These are phyloP conservation scores for Falco punctatus DNA, from an alignment of 2,113 vertebrate genomes.

Conservation along the genomic window DNA sequence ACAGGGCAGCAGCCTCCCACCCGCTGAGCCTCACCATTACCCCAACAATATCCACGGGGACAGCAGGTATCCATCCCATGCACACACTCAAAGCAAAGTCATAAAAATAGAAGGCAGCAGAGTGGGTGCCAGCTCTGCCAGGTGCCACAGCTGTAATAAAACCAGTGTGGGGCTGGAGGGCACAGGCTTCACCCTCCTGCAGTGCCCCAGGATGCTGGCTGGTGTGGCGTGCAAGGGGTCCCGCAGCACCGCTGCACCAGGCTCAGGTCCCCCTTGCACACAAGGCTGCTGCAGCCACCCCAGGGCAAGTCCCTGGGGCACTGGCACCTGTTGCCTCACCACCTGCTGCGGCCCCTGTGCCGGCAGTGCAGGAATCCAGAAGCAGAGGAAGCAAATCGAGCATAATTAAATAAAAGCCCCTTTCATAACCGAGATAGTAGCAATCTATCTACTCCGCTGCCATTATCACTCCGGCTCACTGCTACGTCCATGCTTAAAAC, in stretches of 20 bases:
- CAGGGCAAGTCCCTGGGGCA: accelerated
- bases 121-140: background rate
- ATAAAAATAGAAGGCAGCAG: background rate
- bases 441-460: background rate
- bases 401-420: background rate
- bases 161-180: background rate
- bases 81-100: background rate
- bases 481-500: background rate
- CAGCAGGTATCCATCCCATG: background rate
- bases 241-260: accelerated
- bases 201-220: background rate
- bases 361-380: background rate
- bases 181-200: accelerated
- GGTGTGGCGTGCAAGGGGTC: accelerated
- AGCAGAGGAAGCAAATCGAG: background rate
- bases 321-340: accelerated
- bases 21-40: background rate
- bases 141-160: background rate
- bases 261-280: accelerated
- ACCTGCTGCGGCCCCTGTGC: background rate
- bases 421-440: background rate
- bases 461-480: background rate
- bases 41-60: background rate
- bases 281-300: accelerated
- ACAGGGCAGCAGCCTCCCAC: background rate